Evolutionary conservation across 2,113 vertebrate species (phyloP).

Genomic region (Isichthys henryi): DNA sequence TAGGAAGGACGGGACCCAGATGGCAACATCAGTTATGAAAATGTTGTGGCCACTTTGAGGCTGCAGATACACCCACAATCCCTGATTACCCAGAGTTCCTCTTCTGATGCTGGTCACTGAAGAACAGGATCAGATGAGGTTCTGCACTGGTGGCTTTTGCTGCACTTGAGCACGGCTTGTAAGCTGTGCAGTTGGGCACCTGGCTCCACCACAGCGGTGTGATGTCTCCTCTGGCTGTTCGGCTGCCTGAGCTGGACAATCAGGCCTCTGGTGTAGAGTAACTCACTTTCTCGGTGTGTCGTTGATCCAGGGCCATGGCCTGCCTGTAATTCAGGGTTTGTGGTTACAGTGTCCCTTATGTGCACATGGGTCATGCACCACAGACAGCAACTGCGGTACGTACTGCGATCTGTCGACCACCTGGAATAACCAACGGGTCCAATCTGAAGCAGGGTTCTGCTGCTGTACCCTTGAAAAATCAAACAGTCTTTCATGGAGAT

Average conservation of each 20-base stretch:
- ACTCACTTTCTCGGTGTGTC: background rate
- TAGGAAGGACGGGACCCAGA: background rate
- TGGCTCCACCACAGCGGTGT: background rate
- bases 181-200: too few relatives aligned
- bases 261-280: background rate
- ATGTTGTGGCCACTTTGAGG: background rate
- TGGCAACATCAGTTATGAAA: background rate
- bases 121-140: background rate
- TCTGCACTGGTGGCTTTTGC: background rate
- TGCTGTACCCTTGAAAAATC: background rate
- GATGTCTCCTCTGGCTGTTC: background rate
- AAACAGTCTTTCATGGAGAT: background rate
- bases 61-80: background rate
- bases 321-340: background rate
- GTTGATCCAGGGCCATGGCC: background rate
- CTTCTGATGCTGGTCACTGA: background rate
- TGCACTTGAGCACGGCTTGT: background rate
- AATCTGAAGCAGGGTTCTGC: background rate
- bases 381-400: background rate
- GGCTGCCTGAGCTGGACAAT: background rate
- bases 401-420: background rate
- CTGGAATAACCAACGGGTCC: background rate
- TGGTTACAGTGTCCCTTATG: background rate
- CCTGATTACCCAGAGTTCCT: background rate
- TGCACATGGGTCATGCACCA: background rate